phyloP scores from a whole-genome alignment of 1,140 invertebrate genomes.

The Bombus fervidus region DNA sequence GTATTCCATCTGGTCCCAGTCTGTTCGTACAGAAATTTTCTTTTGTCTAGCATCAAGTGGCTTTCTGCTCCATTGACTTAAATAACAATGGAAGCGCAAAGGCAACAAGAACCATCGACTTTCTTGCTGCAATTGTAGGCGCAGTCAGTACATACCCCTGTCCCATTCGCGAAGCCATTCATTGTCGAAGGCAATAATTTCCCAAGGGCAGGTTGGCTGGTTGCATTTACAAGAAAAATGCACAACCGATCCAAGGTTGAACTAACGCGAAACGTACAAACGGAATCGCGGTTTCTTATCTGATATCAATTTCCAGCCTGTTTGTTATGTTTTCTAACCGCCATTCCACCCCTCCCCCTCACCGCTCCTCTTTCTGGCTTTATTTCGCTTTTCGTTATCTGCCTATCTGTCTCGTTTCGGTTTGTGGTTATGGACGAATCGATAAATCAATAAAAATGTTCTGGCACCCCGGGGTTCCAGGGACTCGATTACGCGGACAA shows the following conservation, averaged over 20 bases:
- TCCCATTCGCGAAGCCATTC: constrained; percentile 14
- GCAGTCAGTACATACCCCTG: not conserved
- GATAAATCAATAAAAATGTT: constrained; percentile 43
- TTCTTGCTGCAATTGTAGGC: constrained; percentile 40
- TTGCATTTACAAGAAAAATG: not conserved
- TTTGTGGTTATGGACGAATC: constrained; percentile 1
- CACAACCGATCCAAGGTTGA: constrained; percentile 8
- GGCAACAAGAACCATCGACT: constrained; percentile 44
- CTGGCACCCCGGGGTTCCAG: not conserved
- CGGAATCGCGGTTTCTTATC: not conserved
- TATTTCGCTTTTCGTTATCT: not conserved
- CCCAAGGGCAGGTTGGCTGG: constrained; percentile 13
- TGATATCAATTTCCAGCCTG: not conserved
- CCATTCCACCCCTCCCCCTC: not conserved
- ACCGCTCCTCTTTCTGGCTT: not conserved
- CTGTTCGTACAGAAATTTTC: constrained; percentile 30
- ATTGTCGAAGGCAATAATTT: constrained; percentile 14
- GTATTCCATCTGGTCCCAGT: no score
- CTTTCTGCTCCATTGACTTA: constrained; percentile 39
- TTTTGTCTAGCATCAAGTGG: constrained; percentile 31
- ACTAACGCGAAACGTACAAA: not conserved
- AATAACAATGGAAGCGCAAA: constrained; percentile 44
- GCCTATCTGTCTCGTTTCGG: not conserved
- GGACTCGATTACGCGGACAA: constrained; percentile 13
- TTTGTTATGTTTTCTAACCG: not conserved